Percentiles rank a stretch among this genome's conserved stretches.
Conservation (phyloP, 2,797 vertebrate genomes). For the Oryzias dopingdopingensis region DNA sequence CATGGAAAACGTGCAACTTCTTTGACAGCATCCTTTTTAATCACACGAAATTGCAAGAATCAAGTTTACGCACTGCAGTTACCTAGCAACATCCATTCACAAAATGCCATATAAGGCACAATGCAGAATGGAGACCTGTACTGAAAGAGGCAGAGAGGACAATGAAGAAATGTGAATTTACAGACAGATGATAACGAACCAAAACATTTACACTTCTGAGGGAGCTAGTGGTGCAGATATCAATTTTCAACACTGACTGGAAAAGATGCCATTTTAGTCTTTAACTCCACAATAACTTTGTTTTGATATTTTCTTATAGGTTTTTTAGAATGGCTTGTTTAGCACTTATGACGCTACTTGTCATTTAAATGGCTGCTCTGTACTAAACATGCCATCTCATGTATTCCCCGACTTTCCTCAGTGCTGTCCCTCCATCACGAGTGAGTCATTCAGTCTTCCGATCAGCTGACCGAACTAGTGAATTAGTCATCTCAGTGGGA, state of each 20-base stretch:
- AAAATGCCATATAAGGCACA: conserved; percentile 59
- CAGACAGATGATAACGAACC: conserved; percentile 21
- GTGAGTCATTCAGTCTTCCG: conserved; percentile 25
- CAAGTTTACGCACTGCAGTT: conserved; percentile 58
- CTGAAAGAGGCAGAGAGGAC: conserved; percentile 17
- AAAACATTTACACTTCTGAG: neutral
- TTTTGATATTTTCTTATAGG: neutral
- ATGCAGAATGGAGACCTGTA: conserved; percentile 44
- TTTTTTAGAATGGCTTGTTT: neutral
- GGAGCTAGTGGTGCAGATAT: neutral
- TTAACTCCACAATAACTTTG: neutral
- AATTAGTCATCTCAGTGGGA: conserved; percentile 57
- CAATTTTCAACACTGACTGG: neutral
- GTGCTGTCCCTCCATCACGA: conserved; percentile 14
- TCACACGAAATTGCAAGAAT: conserved; percentile 53
- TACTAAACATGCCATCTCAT: conserved; percentile 18
- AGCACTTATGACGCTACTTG: neutral
- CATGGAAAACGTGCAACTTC: too few relatives aligned
- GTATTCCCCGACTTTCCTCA: conserved; percentile 7
- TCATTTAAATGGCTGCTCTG: conserved; percentile 8
- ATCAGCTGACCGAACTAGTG: conserved; percentile 22
- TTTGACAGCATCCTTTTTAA: conserved; percentile 1
- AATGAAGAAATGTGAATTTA: conserved; percentile 18
- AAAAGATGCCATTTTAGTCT: neutral
- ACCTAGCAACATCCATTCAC: conserved; percentile 77